Conservation (phyloP, 2,797 vertebrate genomes). For the Pseudochirops corinnae region DNA sequence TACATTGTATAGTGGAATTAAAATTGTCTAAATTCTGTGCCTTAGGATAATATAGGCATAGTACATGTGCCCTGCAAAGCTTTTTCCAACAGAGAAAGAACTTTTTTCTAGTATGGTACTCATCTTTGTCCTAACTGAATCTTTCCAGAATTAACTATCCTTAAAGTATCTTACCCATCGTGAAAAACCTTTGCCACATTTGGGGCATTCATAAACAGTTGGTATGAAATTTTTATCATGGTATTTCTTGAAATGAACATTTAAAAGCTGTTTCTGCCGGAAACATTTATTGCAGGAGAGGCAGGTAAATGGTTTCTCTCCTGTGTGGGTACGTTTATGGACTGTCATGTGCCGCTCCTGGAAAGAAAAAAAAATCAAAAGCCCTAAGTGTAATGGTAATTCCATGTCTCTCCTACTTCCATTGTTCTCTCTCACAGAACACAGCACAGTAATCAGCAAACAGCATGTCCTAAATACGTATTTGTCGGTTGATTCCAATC, state of each 20-base stretch:
- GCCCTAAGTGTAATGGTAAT: fast-evolving
- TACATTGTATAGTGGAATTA: neutral
- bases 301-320: slow-evolving; percentile 79
- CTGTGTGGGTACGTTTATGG: slow-evolving; percentile 70
- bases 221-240: slow-evolving; percentile 57
- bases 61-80: neutral
- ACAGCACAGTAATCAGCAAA: neutral
- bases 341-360: slow-evolving; percentile 69
- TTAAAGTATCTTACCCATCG: slow-evolving; percentile 68
- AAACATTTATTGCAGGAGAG: slow-evolving; percentile 75
- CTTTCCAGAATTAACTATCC: neutral
- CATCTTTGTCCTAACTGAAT: neutral
- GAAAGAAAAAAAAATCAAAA: neutral
- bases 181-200: slow-evolving; percentile 76
- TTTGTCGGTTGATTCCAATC: neutral
- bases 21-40: neutral
- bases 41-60: neutral
- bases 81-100: neutral
- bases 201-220: slow-evolving; percentile 52
- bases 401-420: fast-evolving
- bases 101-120: neutral
- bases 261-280: slow-evolving; percentile 74
- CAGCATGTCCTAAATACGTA: neutral
- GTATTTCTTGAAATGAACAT: slow-evolving; percentile 67
- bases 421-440: neutral